Percentiles rank a stretch among this genome's conserved stretches.
Conservation (phyloP, 2,113 vertebrate genomes). For the Tupaia chinensis region DNA sequence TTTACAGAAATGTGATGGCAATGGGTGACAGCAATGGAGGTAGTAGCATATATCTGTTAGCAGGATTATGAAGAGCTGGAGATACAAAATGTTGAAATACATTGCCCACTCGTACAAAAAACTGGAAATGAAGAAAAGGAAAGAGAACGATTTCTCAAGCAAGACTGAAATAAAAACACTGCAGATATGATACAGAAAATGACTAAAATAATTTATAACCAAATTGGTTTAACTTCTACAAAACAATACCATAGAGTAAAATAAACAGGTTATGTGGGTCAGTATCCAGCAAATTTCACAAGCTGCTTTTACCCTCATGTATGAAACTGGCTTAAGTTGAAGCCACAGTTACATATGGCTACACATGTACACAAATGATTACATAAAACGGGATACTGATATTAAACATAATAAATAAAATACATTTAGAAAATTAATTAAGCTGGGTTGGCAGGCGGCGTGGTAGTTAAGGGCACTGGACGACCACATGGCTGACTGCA, state of each 20-base stretch:
- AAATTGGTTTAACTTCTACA: neutral
- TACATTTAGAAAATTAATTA: slow-evolving; percentile 10
- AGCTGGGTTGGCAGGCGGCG: too few relatives aligned
- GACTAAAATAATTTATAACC: slow-evolving; percentile 16
- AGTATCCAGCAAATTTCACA: neutral
- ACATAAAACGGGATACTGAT: neutral
- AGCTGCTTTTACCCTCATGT: slow-evolving; percentile 1
- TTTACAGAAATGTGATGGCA: neutral
- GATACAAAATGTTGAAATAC: slow-evolving; percentile 1
- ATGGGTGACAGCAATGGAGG: neutral
- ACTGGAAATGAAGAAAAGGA: neutral
- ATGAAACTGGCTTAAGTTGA: neutral
- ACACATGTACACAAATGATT: neutral
- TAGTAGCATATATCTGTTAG: neutral
- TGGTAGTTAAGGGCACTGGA: too few relatives aligned
- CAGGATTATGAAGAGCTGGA: neutral
- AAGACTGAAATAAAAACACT: neutral
- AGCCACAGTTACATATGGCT: neutral
- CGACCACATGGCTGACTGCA: too few relatives aligned
- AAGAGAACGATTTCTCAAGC: neutral
- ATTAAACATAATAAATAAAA: slow-evolving; percentile 17
- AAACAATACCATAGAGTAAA: neutral
- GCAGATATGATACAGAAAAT: neutral
- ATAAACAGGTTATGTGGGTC: neutral
- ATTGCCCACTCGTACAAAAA: neutral